phyloP scores from a whole-genome alignment of 1,140 invertebrate species.

The Dolichoris vasculosae region DNA sequence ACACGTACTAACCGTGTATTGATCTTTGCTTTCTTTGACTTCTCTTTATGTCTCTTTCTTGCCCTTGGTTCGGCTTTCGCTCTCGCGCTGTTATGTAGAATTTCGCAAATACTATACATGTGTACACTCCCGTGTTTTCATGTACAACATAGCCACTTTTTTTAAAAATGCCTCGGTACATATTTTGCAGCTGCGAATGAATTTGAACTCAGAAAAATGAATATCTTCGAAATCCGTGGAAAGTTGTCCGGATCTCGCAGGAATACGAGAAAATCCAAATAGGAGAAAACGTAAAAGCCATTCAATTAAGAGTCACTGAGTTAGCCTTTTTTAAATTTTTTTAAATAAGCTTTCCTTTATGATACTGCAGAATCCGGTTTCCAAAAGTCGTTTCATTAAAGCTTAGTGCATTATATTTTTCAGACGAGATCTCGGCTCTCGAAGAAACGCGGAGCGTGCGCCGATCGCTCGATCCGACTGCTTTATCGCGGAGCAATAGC shows the following conservation, averaged over 20 bases:
- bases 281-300: neutral
- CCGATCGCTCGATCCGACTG: neutral
- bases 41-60: constrained; percentile 40
- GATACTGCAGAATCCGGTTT: constrained; percentile 18
- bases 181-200: neutral
- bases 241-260: neutral
- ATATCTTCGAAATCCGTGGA: neutral
- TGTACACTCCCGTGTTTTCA: neutral
- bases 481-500: constrained; percentile 3
- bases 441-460: neutral
- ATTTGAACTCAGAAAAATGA: neutral
- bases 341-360: neutral
- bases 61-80: constrained; percentile 28
- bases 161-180: neutral
- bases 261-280: neutral
- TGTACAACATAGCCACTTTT: neutral
- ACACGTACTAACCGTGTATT: constrained; percentile 23
- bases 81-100: neutral
- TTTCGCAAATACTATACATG: neutral
- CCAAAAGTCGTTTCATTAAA: neutral
- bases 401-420: neutral
- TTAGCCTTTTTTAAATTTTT: neutral
- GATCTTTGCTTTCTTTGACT: constrained; percentile 48
- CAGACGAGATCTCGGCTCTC: neutral
- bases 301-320: neutral